Conservation (phyloP, 2,797 vertebrate species). For the Fistularia commersonii region DNA sequence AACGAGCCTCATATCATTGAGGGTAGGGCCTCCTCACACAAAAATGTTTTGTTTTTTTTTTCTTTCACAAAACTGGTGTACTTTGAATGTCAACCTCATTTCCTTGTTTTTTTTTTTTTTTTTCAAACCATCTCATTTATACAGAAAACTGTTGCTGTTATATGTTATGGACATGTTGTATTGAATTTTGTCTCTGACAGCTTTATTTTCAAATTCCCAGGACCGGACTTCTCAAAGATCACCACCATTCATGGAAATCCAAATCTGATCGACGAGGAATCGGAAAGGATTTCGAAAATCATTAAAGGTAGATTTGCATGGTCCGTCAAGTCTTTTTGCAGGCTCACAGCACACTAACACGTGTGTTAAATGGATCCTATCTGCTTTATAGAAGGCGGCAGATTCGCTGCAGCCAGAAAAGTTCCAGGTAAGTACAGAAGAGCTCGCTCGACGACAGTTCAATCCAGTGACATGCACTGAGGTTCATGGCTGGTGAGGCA, state of each 20-base stretch:
- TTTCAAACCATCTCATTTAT: too few species aligned
- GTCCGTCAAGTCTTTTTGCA: background rate
- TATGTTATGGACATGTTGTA: background rate
- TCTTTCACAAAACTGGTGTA: background rate
- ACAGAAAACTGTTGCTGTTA: background rate
- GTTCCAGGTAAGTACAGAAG: constrained; percentile 39
- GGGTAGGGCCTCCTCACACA: constrained; percentile 58
- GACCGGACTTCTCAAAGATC: constrained; percentile 72
- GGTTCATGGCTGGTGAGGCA: too few species aligned
- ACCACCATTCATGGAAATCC: constrained; percentile 64
- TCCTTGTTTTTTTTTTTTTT: too few species aligned
- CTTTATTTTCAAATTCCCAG: constrained; percentile 38
- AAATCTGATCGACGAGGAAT: constrained; percentile 62
- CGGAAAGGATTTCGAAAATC: constrained; percentile 70
- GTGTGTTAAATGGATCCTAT: background rate
- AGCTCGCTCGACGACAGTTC: too few species aligned
- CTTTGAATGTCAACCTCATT: too few species aligned
- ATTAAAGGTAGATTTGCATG: constrained; percentile 66
- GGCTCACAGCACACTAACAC: too few species aligned
- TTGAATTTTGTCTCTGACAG: constrained; percentile 8
- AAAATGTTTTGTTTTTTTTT: constrained; percentile 23
- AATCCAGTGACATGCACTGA: too few species aligned
- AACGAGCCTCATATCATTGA: constrained; percentile 70
- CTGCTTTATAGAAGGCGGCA: constrained; percentile 45
- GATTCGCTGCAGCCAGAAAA: constrained; percentile 47